phyloP scores from a whole-genome alignment of 2,113 vertebrate species.

The Copsychus sechellarum region DNA sequence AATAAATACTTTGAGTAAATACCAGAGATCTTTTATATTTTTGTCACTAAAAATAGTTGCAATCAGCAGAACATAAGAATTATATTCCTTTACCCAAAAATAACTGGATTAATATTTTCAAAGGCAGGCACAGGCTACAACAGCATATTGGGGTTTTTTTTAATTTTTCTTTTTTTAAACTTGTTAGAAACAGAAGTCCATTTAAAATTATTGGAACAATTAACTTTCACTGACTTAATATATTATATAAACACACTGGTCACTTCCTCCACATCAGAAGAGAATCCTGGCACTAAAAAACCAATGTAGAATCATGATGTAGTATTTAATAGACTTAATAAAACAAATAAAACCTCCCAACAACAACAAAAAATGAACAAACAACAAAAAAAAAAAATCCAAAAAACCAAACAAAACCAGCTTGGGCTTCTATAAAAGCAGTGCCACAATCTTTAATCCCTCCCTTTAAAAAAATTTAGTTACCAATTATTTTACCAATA shows the following conservation, averaged over 20 bases:
- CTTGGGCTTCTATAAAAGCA: not conserved
- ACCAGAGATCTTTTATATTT: not conserved
- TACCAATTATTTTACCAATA: not conserved
- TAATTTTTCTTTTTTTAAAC: not conserved
- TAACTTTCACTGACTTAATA: not conserved
- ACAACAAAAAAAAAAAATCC: not conserved
- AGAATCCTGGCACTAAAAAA: conserved; percentile 29
- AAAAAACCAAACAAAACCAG: not conserved
- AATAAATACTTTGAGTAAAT: not conserved
- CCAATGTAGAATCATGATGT: not conserved
- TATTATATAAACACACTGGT: not conserved
- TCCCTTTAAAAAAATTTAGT: not conserved
- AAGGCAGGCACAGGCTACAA: not conserved
- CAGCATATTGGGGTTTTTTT: rapidly evolving
- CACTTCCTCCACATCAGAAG: conserved; percentile 20
- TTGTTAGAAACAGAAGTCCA: not conserved
- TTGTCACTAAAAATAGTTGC: not conserved
- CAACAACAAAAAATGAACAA: not conserved
- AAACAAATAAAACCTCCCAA: not conserved
- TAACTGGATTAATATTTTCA: not conserved
- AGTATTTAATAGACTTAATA: not conserved
- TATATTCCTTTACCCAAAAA: not conserved
- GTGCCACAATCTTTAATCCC: not conserved
- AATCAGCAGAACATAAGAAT: not conserved
- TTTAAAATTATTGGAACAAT: not conserved